A percentile compares a stretch with the other conserved stretches of the same genome.
These are phyloP conservation scores for Nycticorax nycticorax DNA, from an alignment of 2,113 vertebrate genomes.

Conservation along the genomic window DNA sequence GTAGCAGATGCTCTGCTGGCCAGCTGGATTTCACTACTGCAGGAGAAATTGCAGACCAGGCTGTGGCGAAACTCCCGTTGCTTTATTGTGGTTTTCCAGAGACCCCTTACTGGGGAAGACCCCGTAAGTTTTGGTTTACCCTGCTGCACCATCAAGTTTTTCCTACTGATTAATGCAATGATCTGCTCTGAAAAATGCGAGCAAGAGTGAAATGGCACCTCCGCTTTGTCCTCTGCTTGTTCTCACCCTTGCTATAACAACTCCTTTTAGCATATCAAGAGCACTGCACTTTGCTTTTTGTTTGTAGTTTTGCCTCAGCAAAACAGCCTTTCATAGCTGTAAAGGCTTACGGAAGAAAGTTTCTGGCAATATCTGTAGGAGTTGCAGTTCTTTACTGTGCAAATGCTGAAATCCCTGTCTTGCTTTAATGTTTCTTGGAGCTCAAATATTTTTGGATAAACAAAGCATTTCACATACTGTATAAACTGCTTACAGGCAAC, in stretches of 20 bases:
- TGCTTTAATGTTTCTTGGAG: background rate
- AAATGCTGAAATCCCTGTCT: background rate
- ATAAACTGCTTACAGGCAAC: background rate
- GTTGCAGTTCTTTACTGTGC: background rate
- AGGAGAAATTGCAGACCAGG: background rate
- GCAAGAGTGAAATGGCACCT: background rate
- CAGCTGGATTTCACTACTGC: background rate
- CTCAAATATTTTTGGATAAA: constrained; percentile 16
- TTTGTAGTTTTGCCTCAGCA: background rate
- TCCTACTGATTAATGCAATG: background rate
- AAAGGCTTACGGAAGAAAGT: background rate
- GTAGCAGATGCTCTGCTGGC: background rate
- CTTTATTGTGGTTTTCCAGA: background rate
- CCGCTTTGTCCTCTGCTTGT: background rate
- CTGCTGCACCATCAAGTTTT: background rate
- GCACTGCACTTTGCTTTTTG: background rate
- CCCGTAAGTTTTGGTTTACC: background rate
- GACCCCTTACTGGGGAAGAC: background rate
- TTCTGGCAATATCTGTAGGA: background rate
- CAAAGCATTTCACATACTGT: background rate
- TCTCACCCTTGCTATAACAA: background rate
- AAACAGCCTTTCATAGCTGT: background rate
- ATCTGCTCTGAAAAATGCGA: background rate
- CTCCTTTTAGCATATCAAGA: background rate
- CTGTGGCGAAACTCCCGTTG: background rate